These are phyloP conservation scores for Aldabrachelys gigantea DNA, from an alignment of 2,113 vertebrate genomes.

Conservation along the genomic window DNA sequence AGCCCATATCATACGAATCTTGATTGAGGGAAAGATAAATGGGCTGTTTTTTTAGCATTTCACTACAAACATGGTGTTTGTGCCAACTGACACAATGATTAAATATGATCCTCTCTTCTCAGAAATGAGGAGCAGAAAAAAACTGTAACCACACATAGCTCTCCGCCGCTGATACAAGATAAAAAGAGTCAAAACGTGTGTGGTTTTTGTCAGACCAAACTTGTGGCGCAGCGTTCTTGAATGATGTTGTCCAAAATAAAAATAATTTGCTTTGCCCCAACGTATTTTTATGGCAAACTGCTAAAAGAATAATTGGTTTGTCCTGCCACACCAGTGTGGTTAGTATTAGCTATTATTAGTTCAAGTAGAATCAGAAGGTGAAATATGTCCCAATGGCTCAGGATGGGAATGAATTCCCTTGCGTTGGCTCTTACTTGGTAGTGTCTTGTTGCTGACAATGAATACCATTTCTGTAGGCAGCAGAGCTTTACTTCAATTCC, in stretches of 20 bases:
- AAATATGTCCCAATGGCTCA: fast-evolving
- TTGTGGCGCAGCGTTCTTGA: slow-evolving; percentile 39
- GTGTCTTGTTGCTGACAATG: neutral
- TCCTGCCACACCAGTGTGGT: fast-evolving
- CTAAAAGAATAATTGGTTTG: neutral
- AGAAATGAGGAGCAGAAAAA: slow-evolving; percentile 59
- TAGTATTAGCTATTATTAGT: neutral
- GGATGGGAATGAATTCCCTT: neutral
- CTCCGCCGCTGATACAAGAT: slow-evolving; percentile 54
- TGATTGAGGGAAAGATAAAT: slow-evolving; percentile 56
- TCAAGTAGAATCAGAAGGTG: neutral
- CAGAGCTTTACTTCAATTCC: neutral
- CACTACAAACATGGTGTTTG: slow-evolving; percentile 67
- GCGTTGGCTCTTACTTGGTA: neutral
- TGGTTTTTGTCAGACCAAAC: slow-evolving; percentile 69
- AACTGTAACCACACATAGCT: slow-evolving; percentile 64
- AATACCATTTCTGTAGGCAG: neutral
- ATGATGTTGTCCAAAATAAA: slow-evolving; percentile 53
- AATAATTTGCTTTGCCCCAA: slow-evolving; percentile 42
- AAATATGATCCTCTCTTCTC: slow-evolving; percentile 67
- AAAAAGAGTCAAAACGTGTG: slow-evolving; percentile 54
- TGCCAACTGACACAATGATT: slow-evolving; percentile 73
- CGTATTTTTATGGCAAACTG: slow-evolving; percentile 15
- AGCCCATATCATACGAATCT: slow-evolving; percentile 15
- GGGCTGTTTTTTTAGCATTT: slow-evolving; percentile 61